Evolutionary conservation across 2,113 vertebrate genomes (phyloP), one percentile per base, ranked within the genome.

Genomic region (Pygoscelis adeliae): DNA sequence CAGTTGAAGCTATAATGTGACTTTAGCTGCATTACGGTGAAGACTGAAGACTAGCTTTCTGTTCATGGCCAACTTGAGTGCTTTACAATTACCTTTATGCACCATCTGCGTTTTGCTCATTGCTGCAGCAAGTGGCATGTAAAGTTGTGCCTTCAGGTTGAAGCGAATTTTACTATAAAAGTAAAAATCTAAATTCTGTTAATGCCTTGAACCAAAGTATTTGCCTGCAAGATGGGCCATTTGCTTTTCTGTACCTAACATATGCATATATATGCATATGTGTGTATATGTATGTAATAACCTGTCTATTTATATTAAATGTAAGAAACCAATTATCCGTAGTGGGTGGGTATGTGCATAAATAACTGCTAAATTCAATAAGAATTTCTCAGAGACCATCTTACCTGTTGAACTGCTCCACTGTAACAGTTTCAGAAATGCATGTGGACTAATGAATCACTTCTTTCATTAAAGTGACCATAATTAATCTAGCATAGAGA

Each of bases 221-320:
- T 55, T 89, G 23, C 32, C 50, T 79, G 34, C 5, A 16, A 25
- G 25, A 10, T 19, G 26, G 78, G 32, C 53, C 40, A 2, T 2
- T 65, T 80, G 40, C 34, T 76, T 53, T 63, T 62, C 13, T 56
- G 0, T 19, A 23, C 20, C 16, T 36, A 19, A 19, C 17, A 25
- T 2, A 0, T 16, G 8, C 11, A 5, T 50, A 20, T 32, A 5
- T 38, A 30, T 25, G 14, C 2, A 5, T 32, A 1, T 36, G 10
- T 23, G 23, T 49, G 0, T 6, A 5, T 36, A 4, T 8, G 16
- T 87, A 14, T 42, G 49, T n/a, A 32, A 40, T 40, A 19, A 18
- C 11, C 46, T 59, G 13, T 34, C 40, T 66, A 2, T 40, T 15
- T 17, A 3, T 42, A n/a, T 44, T 47, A 38, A 52, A 34, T 15